Evolutionary conservation across 2,797 vertebrate species (phyloP), one percentile per base, ranked within the genome.

Genomic region (Cossypha caffra): DNA sequence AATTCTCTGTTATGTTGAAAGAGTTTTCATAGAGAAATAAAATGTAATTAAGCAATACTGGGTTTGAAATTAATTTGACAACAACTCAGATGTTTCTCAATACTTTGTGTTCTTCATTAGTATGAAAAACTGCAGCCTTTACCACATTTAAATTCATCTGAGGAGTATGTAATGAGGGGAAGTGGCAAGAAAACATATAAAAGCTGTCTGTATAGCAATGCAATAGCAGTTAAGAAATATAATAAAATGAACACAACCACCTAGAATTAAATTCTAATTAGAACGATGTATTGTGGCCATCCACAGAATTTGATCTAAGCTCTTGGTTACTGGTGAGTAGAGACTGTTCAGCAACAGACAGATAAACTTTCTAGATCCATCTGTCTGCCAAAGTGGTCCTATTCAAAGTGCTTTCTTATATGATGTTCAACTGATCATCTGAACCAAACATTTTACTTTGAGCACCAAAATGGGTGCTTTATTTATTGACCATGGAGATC

Each of bases 231-330:
- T 97, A 97, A 96, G 90, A 95, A 93, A 95, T 95, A 88, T 45
- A 96, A 97, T 91, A 95, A 96, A 97, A 95, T 75, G 26, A 96
- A 87, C 62, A 88, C 37, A 95, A 92, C 42, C 11, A 63, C 83
- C 63, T 86, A 96, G 90, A 93, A 67, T 95, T 96, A 88, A 91
- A 81, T 33, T 23, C 73, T 96, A 97, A 96, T 97, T 97, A 95
- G 63, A 61, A 92, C 90, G 90, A 96, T 92, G 93, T 97, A 72
- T 95, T 86, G 3, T 33, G 15, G 45, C 63, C 28, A 52, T 57
- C 69, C 95, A 77, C 48, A 57, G 75, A 81, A 31, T 88, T 94
- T 96, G 78, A 86, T 61, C 63, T 92, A 86, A 96, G 83, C 47
- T 85, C 40, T 91, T 3, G 31, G 38, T 69, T 93, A 61, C 35